Evolutionary conservation across 2,888 invertebrate genomes (phyloP), one percentile per base, ranked within the genome.

Genomic region (Eupithecia exiguata): DNA sequence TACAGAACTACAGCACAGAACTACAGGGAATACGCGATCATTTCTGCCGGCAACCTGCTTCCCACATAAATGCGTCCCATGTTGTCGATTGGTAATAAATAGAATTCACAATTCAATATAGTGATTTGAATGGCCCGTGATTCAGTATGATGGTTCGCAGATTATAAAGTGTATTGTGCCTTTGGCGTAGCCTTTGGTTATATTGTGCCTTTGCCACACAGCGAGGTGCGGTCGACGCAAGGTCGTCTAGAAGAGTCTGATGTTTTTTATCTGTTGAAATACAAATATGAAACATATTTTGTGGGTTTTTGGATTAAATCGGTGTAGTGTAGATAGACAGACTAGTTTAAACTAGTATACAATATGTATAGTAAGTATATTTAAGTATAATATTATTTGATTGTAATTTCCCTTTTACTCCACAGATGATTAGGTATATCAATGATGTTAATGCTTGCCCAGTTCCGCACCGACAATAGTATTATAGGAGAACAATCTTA

Each of bases 51-150:
- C 6, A 72, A 36, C 70, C 75, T 21, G 75, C 35, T 72, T 75
- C 62, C 4, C 18, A 63, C 5, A 5, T 53, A 62, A 75, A 75
- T 67, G 25, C 9, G 49, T 1, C 30, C 40, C 40, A 90, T 89
- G 86, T 86, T 86, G 86, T 88, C 84, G 87, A 87, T 85, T 82
- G 83, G 77, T 87, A 84, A 84, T 81, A 86, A 86, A 87, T 86
- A 86, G 85, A 83, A 84, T 84, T 86, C 83, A 83, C 82, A 82
- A 83, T 84, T 84, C 86, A 85, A 87, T 87, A 87, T 85, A 86
- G 82, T 79, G 81, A 81, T 81, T 82, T 81, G 80, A 79, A 81
- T 80, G 80, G 82, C 82, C 84, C 69, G 73, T 76, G 76, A 76
- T 76, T 76, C 71, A 73, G 76, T 69, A 78, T 80, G 79, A 82